Evolutionary conservation across 2,888 invertebrate species (phyloP).

Genomic region (Pristionchus fissidentatus): DNA sequence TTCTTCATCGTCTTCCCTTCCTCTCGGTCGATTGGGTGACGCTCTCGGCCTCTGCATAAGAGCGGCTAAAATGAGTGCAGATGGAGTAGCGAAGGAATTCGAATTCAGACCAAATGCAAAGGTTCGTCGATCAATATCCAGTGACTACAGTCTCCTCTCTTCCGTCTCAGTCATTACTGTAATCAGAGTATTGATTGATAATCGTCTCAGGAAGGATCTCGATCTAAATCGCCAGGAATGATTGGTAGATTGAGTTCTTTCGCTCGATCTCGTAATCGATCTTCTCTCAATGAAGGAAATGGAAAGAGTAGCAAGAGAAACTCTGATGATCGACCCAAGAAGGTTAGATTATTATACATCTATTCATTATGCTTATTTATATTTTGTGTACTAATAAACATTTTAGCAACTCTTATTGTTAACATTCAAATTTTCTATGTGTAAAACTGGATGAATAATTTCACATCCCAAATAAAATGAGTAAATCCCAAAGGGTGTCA

Average conservation of each 20-base stretch:
- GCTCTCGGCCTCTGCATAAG: slow-evolving; percentile 69
- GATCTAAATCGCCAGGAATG: slow-evolving; percentile 74
- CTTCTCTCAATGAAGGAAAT: slow-evolving; percentile 68
- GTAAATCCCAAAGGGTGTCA: not conserved
- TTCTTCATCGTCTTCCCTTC: slow-evolving; percentile 47
- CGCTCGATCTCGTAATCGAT: slow-evolving; percentile 69
- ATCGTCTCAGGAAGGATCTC: slow-evolving; percentile 51
- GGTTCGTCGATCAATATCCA: not conserved
- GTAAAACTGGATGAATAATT: not conserved
- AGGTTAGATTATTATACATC: slow-evolving; percentile 47
- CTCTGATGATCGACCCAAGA: slow-evolving; percentile 53
- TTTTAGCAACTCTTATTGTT: not conserved
- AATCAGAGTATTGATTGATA: slow-evolving; percentile 33
- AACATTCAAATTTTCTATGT: not conserved
- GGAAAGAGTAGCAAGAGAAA: slow-evolving; percentile 13
- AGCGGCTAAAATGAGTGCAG: slow-evolving; percentile 44
- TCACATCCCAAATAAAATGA: not conserved
- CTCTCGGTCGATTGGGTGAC: slow-evolving; percentile 66
- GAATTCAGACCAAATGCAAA: slow-evolving; percentile 70
- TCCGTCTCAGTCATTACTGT: not conserved
- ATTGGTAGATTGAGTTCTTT: slow-evolving; percentile 71
- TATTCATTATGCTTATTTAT: not conserved
- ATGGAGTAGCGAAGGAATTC: slow-evolving; percentile 60
- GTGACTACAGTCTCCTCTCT: not conserved
- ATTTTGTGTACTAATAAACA: no score